Conservation (phyloP, 2,797 vertebrate species). For the Aphelocoma californica region DNA sequence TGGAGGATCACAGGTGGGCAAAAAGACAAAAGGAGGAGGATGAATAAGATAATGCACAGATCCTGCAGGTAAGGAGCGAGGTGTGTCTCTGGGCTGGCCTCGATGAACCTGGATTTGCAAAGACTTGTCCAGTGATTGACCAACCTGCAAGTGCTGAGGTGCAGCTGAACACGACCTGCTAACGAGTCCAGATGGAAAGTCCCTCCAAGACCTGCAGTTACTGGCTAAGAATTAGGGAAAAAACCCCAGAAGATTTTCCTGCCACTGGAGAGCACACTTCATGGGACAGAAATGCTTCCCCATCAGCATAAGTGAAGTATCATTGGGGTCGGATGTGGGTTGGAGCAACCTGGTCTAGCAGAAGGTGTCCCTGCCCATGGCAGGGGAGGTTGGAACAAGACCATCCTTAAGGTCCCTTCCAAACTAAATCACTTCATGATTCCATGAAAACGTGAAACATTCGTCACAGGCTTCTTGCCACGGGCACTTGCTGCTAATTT, state of each 20-base stretch:
- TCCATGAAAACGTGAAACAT: not conserved
- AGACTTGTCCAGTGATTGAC: not conserved
- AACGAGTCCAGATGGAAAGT: not conserved
- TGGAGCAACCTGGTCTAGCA: not conserved
- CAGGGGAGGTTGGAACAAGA: not conserved
- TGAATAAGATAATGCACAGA: not conserved
- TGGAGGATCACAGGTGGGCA: not conserved
- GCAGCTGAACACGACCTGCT: not conserved
- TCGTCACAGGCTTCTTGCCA: not conserved
- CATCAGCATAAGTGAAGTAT: not conserved
- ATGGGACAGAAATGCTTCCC: not conserved
- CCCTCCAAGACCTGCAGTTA: not conserved
- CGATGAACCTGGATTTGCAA: not conserved
- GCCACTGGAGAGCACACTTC: not conserved
- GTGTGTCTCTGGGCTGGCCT: not conserved
- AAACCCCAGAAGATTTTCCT: not conserved
- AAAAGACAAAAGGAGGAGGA: not conserved
- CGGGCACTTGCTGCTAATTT: fast-evolving
- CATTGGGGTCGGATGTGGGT: not conserved
- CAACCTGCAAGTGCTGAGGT: not conserved
- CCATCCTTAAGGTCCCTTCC: not conserved
- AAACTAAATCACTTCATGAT: not conserved
- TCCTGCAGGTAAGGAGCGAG: not conserved
- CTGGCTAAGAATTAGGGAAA: not conserved
- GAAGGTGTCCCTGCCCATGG: not conserved